phyloP scores from a whole-genome alignment of 2,888 invertebrate species.

The Yponomeuta evonymella region DNA sequence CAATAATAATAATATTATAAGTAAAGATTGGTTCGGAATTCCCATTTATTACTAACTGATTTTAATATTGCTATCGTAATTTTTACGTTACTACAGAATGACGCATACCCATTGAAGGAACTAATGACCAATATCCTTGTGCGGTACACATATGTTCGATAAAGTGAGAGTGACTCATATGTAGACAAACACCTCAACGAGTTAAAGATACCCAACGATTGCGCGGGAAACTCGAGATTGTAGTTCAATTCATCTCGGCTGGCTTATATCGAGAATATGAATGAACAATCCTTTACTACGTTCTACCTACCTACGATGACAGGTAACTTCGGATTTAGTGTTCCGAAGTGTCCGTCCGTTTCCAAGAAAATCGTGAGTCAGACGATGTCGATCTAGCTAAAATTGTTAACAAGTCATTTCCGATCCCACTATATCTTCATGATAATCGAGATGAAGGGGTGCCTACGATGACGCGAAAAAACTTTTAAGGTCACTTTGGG shows the following conservation, averaged over 20 bases:
- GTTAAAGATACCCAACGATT: constrained; percentile 40
- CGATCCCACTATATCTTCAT: constrained; percentile 30
- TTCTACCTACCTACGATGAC: constrained; percentile 8
- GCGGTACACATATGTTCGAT: constrained; percentile 22
- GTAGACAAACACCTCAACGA: constrained; percentile 24
- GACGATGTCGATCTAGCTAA: constrained; percentile 23
- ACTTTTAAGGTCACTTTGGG: neutral
- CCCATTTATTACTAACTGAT: neutral
- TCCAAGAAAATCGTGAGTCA: constrained; percentile 45
- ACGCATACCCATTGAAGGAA: constrained; percentile 35
- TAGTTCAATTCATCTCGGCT: constrained; percentile 41
- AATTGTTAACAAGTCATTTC: constrained; percentile 41
- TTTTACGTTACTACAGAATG: constrained; percentile 27
- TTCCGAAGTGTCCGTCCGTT: constrained; percentile 8
- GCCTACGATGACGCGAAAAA: neutral
- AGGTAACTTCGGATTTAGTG: constrained; percentile 11
- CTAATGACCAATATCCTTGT: constrained; percentile 29
- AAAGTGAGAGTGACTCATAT: constrained; percentile 21
- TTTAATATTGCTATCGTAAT: neutral
- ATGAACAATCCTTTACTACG: constrained; percentile 47
- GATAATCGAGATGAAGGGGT: neutral
- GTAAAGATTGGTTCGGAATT: neutral
- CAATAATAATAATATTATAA: too few relatives aligned
- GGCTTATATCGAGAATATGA: constrained; percentile 51
- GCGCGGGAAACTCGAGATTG: constrained; percentile 33